Evolutionary conservation across 2,797 vertebrate species (phyloP).

Genomic region (Ptychadena robeensis): DNA sequence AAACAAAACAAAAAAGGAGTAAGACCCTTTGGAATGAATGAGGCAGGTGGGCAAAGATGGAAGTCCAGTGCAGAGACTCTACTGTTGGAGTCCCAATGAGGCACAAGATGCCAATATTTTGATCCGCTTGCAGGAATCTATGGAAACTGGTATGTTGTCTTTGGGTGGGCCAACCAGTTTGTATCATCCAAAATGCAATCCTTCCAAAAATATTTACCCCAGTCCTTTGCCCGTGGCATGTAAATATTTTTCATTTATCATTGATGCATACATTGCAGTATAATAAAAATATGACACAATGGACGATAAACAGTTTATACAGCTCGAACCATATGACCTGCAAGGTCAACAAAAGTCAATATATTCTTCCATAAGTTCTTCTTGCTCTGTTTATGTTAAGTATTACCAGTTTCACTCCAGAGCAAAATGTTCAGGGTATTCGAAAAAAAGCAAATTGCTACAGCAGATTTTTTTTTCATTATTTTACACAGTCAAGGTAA

Average conservation of each 20-base stretch:
- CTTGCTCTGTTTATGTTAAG: background rate
- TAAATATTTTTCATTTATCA: background rate
- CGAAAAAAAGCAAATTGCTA: slow-evolving; percentile 16
- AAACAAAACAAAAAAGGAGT: too few relatives aligned
- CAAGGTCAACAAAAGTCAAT: background rate
- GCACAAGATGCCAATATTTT: background rate
- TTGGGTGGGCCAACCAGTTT: background rate
- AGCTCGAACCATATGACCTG: background rate
- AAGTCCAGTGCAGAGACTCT: too few relatives aligned
- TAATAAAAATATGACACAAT: background rate
- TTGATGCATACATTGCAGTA: background rate
- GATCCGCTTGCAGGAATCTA: background rate
- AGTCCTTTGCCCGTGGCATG: background rate
- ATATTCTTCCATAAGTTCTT: background rate
- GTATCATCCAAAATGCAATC: background rate
- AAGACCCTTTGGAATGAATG: too few relatives aligned
- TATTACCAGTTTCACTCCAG: background rate
- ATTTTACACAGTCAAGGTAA: slow-evolving; percentile 69
- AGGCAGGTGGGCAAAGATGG: too few relatives aligned
- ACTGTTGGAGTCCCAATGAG: background rate
- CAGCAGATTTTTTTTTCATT: slow-evolving; percentile 19
- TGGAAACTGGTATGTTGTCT: background rate
- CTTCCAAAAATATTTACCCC: background rate
- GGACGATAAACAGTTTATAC: background rate
- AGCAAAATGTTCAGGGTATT: slow-evolving; percentile 11